Percentiles rank a stretch among this genome's conserved stretches.
Conservation (phyloP, 2,113 vertebrate species). For the Marcusenius ussheri region DNA sequence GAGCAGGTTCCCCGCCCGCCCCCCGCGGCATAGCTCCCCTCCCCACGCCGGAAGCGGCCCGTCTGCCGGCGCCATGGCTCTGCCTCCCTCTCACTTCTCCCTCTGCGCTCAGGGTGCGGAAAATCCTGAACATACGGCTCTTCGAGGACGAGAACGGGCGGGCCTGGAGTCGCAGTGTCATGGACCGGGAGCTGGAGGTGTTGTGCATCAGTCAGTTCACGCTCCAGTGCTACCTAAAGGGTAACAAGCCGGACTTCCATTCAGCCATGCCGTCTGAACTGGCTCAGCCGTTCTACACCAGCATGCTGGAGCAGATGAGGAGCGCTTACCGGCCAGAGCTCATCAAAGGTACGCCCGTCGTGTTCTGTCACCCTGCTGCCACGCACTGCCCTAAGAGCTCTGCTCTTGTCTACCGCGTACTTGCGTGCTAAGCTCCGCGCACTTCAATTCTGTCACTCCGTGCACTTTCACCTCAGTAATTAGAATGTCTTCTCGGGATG, state of each 20-base stretch:
- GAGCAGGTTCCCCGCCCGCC: slow-evolving; percentile 59
- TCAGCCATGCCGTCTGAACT: slow-evolving; percentile 83
- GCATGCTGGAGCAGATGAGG: slow-evolving; percentile 81
- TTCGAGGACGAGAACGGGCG: slow-evolving; percentile 89
- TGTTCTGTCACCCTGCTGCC: background rate
- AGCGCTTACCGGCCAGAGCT: slow-evolving; percentile 79
- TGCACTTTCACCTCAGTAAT: background rate
- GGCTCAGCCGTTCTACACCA: slow-evolving; percentile 79
- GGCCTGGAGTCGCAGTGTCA: slow-evolving; percentile 84
- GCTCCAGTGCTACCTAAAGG: slow-evolving; percentile 87
- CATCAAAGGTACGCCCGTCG: slow-evolving; percentile 69
- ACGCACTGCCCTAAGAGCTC: background rate
- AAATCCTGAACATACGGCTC: slow-evolving; percentile 88
- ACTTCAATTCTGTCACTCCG: background rate
- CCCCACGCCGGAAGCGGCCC: background rate
- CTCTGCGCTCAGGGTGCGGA: slow-evolving; percentile 69
- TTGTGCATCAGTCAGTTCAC: slow-evolving; percentile 94
- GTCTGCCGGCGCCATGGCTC: background rate
- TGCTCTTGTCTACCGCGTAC: background rate
- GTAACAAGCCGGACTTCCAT: slow-evolving; percentile 94
- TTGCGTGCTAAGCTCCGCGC: background rate
- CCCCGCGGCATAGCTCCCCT: no score
- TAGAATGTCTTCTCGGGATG: background rate
- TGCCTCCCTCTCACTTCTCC: background rate
- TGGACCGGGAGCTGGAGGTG: slow-evolving; percentile 85